Base-by-base conservation (phyloP, 2,888 invertebrate species). In the Pristionchus arcanus region DNA sequence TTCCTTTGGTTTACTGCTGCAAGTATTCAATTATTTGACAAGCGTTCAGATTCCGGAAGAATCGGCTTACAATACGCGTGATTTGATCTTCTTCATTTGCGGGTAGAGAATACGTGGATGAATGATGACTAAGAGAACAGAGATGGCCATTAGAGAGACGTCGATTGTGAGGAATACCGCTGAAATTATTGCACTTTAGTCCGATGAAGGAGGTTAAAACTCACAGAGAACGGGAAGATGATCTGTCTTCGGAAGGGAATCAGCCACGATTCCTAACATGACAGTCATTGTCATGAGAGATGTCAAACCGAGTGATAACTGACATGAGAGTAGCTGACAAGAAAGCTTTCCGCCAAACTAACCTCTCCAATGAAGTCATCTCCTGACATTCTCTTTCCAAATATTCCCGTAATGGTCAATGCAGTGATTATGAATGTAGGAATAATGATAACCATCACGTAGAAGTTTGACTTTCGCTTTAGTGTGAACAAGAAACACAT, bases 211-310 rank as follows among this genome's bases (percentile, higher is more conserved):
- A 37, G 28, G 11, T 25, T 28, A 3, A 42, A 74, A 87, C 71
- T 59, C 3, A 89, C 89, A 89, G 16, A 89, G 63, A 15, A 89
- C 83, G 9, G 89, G 89, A 15, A 89, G 37, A 37, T 89, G 81
- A 16, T 89, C 66, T 0, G 89, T 89, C 83, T 89, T 89, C 16
- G 89, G 89, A 5, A 89, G 83, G 5, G 89, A 89, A 21, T 89
- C 89, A 0, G 89, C 89, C 2, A 89, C 89, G 66, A 89, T 89
- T 16, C 89, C 89, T 4, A 89, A 49, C 89, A 89, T 89, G 25
- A 89, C 89, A 16, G 89, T 89, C 89, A 89, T 89, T 21, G 89
- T 89, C 89, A 89, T 89, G 15, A 89, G 83, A 21, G 89, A 89
- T 16, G 89, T 89, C 28, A 89, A 49, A 34, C 89, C 89, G 28